Percentiles rank a stretch among this genome's conserved stretches.
These are phyloP conservation scores for Luffia ferchaultella DNA, from an alignment of 2,888 invertebrate genomes.

Conservation along the genomic window DNA sequence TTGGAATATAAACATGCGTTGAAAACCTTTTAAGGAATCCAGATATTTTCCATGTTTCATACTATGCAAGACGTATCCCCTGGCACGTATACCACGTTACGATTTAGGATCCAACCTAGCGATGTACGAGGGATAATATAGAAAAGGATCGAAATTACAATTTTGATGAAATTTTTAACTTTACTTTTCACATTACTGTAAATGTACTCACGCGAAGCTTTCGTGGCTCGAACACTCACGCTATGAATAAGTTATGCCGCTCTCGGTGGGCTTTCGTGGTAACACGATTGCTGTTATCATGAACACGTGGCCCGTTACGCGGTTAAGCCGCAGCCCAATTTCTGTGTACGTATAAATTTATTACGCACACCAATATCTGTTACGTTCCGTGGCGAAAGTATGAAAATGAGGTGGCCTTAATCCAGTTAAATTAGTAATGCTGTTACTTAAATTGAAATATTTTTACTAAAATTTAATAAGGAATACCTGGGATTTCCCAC, in stretches of 20 bases:
- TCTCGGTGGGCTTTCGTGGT: neutral
- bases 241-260: neutral
- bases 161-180: neutral
- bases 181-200: neutral
- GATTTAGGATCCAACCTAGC: no score
- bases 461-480: no score
- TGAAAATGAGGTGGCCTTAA: no score
- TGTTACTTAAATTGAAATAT: no score
- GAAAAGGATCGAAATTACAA: neutral
- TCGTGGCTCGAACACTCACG: neutral
- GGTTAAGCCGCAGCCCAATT: neutral
- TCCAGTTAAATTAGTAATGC: no score
- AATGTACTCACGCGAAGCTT: neutral
- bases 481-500: no score
- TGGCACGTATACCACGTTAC: no score
- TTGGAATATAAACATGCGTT: no score
- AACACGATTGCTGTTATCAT: neutral
- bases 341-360: neutral
- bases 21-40: neutral
- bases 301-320: neutral
- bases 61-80: no score
- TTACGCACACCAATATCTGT: no score
- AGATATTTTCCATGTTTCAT: no score
- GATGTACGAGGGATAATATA: neutral
- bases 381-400: no score